A percentile compares a stretch with the other conserved stretches of the same genome.
phyloP scores from a whole-genome alignment of 2,888 invertebrate species.

The Dasysyrphus albostriatus region DNA sequence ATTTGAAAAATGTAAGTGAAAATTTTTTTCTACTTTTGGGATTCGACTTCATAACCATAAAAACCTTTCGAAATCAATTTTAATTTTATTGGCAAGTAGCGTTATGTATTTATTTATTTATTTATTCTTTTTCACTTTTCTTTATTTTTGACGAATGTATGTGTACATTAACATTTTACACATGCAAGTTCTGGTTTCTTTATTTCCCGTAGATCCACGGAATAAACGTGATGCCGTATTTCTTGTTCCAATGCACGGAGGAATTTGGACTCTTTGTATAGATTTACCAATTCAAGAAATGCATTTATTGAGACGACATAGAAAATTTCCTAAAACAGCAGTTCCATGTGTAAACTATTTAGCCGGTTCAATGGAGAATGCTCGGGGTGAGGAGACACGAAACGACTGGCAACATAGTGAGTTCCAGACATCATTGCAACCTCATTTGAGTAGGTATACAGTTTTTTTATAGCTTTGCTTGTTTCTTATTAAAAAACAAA shows the following conservation, averaged over 20 bases:
- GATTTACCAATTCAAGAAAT: slow-evolving; percentile 92
- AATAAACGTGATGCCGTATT: slow-evolving; percentile 86
- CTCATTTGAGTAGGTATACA: slow-evolving; percentile 82
- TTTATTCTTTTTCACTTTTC: too few relatives aligned
- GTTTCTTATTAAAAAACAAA: neutral
- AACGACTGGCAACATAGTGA: slow-evolving; percentile 93
- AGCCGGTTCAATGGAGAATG: slow-evolving; percentile 87
- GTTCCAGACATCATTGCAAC: slow-evolving; percentile 84
- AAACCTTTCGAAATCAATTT: too few relatives aligned
- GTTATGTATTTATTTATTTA: too few relatives aligned
- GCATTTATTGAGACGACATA: slow-evolving; percentile 84
- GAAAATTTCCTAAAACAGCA: slow-evolving; percentile 83
- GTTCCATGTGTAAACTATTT: slow-evolving; percentile 92
- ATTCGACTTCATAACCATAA: too few relatives aligned
- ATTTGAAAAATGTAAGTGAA: too few relatives aligned
- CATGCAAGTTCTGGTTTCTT: neutral
- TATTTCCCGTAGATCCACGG: slow-evolving; percentile 83
- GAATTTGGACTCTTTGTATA: slow-evolving; percentile 94
- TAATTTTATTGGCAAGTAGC: too few relatives aligned
- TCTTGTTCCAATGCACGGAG: slow-evolving; percentile 94
- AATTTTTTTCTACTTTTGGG: too few relatives aligned
- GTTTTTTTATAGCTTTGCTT: neutral
- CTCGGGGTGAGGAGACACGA: slow-evolving; percentile 88
- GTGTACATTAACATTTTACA: too few relatives aligned
- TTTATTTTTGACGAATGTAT: too few relatives aligned